phyloP scores from a whole-genome alignment of 2,888 invertebrate genomes.

The Campaea margaritaria region DNA sequence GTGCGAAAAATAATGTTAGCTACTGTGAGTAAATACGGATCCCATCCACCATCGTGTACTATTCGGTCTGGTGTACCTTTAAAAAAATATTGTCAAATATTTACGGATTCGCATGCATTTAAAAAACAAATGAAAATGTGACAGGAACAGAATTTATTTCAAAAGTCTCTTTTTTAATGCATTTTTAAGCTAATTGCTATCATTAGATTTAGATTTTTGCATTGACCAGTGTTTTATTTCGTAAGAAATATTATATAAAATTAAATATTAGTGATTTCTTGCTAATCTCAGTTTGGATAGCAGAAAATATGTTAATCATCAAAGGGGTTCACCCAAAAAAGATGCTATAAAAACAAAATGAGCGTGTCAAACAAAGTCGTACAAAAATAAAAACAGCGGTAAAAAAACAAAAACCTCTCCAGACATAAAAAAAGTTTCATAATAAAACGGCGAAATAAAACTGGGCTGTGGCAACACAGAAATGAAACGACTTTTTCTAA shows the following conservation, averaged over 20 bases:
- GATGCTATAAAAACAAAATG: not conserved
- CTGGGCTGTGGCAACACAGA: slow-evolving; percentile 21
- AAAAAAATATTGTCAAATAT: not conserved
- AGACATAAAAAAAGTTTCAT: slow-evolving; percentile 33
- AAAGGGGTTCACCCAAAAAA: not conserved
- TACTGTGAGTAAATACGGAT: too few relatives aligned
- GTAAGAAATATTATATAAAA: too few relatives aligned
- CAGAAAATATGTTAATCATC: not conserved
- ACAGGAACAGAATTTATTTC: too few relatives aligned
- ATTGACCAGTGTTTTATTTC: too few relatives aligned
- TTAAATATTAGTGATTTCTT: too few relatives aligned
- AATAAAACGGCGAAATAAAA: slow-evolving; percentile 24
- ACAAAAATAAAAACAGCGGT: slow-evolving; percentile 24
- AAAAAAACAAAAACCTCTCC: slow-evolving; percentile 41
- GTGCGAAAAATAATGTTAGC: too few relatives aligned
- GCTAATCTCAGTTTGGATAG: not conserved
- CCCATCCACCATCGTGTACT: too few relatives aligned
- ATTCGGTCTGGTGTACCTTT: not conserved
- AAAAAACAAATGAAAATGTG: not conserved
- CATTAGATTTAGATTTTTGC: too few relatives aligned
- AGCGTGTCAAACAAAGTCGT: not conserved
- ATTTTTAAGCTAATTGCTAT: too few relatives aligned
- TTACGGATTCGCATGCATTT: not conserved
- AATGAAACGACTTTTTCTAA: slow-evolving; percentile 13
- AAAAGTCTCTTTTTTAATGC: too few relatives aligned